Evolutionary conservation across 1,140 invertebrate species (phyloP).

Genomic region (Gryon sp.): DNA sequence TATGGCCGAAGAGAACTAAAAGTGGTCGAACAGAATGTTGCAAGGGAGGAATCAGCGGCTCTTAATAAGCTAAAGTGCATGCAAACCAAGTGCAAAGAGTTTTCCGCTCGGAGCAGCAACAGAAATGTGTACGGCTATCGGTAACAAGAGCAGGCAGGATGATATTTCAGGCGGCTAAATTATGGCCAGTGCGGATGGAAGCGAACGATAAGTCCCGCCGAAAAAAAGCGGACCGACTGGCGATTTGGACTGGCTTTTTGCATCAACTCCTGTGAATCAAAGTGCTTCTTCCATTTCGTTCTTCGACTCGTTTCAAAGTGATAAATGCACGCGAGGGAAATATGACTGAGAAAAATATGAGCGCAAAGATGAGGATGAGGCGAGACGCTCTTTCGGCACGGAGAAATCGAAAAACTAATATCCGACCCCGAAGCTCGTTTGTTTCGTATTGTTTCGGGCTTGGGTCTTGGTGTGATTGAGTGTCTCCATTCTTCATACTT

Average conservation of each 20-base stretch:
- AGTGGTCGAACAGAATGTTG: conserved; percentile 33
- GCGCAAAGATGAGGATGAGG: conserved; percentile 38
- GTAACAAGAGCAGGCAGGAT: conserved; percentile 47
- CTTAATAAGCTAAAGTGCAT: conserved; percentile 77
- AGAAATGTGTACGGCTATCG: conserved; percentile 39
- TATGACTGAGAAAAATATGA: conserved; percentile 76
- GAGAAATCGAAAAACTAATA: conserved; percentile 78
- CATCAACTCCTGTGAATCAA: conserved; percentile 66
- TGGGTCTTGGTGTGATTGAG: conserved; percentile 75
- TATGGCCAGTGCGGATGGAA: conserved; percentile 41
- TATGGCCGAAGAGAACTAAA: conserved; percentile 10
- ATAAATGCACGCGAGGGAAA: conserved; percentile 75
- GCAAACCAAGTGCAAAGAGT: conserved; percentile 71
- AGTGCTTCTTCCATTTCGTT: conserved; percentile 62
- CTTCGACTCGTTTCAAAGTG: conserved; percentile 75
- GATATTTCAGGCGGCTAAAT: conserved; percentile 59
- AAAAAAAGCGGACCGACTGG: conserved; percentile 42
- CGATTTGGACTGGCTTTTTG: conserved; percentile 65
- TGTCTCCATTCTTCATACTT: conserved; percentile 74
- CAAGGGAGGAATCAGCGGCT: conserved; percentile 55
- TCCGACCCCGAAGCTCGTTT: conserved; percentile 75
- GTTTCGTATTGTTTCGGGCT: conserved; percentile 77
- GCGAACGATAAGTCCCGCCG: conserved; percentile 10
- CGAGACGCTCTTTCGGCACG: conserved; percentile 61
- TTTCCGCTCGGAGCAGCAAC: conserved; percentile 40